These are phyloP conservation scores for Hoplodrina ambigua DNA, from an alignment of 2,888 invertebrate species.

Conservation along the genomic window DNA sequence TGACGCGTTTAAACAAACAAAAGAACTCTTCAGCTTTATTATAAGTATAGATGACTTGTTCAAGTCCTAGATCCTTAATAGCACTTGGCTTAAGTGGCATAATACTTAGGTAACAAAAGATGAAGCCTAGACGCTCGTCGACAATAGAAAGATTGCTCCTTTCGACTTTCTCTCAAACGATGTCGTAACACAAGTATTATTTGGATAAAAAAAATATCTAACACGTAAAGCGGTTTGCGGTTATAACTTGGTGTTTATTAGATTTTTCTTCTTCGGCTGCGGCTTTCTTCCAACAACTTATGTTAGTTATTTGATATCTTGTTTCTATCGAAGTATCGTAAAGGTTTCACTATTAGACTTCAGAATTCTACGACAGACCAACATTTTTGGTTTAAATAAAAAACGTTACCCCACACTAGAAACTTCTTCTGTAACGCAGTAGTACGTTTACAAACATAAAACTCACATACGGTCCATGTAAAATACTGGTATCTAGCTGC, in stretches of 20 bases:
- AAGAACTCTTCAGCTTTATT: too few species aligned
- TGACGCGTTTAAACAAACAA: too few species aligned
- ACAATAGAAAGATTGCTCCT: conserved; percentile 25
- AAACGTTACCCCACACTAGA: too few species aligned
- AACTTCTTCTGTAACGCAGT: too few species aligned
- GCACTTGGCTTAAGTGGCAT: conserved; percentile 14
- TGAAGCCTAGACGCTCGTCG: conserved; percentile 7
- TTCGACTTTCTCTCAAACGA: conserved; percentile 49
- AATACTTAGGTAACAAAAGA: conserved; percentile 30
- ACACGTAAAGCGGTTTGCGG: conserved; percentile 57
- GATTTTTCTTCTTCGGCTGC: conserved; percentile 23
- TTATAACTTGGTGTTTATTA: conserved; percentile 51
- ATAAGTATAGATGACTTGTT: too few species aligned
- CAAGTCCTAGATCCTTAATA: conserved; percentile 5
- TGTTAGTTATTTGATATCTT: conserved; percentile 35
- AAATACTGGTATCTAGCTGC: too few species aligned
- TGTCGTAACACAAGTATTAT: conserved; percentile 28
- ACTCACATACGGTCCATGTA: too few species aligned
- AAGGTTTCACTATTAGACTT: background rate
- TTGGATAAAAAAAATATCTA: conserved; percentile 42
- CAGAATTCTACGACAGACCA: too few species aligned
- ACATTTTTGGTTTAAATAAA: too few species aligned
- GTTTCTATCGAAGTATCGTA: conserved; percentile 25
- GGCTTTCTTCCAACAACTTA: conserved; percentile 39
- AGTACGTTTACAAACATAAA: too few species aligned